phyloP scores from a whole-genome alignment of 2,888 invertebrate species.

The Tenodera sinensis region DNA sequence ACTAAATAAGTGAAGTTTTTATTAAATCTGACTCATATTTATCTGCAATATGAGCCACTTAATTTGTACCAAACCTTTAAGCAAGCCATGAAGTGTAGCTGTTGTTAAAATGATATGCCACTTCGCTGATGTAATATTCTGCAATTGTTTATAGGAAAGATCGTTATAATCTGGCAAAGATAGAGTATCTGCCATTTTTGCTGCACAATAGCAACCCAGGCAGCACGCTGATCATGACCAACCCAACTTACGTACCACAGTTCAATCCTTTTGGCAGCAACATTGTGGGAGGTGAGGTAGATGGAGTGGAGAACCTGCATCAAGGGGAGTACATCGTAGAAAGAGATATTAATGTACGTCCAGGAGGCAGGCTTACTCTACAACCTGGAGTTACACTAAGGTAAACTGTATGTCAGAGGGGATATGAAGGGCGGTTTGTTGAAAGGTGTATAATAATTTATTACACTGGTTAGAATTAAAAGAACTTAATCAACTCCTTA shows the following conservation, averaged over 20 bases:
- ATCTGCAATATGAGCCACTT: neutral
- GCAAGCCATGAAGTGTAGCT: no score
- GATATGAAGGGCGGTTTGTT: neutral
- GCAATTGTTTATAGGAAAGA: slow-evolving; percentile 60
- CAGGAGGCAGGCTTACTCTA: slow-evolving; percentile 86
- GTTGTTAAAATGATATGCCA: neutral
- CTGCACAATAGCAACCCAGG: slow-evolving; percentile 86
- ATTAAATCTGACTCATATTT: no score
- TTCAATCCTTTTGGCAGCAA: slow-evolving; percentile 66
- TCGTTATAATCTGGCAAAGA: slow-evolving; percentile 90
- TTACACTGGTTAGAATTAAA: neutral
- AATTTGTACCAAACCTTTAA: neutral
- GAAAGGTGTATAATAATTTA: neutral
- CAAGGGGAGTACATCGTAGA: slow-evolving; percentile 87
- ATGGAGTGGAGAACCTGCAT: slow-evolving; percentile 79
- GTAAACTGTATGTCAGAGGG: slow-evolving; percentile 27
- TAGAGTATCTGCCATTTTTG: slow-evolving; percentile 86
- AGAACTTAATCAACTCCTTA: no score
- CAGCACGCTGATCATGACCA: slow-evolving; percentile 74
- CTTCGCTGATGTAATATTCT: neutral
- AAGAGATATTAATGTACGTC: slow-evolving; percentile 89
- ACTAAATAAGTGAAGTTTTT: no score
- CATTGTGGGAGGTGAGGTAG: slow-evolving; percentile 86
- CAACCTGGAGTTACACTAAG: slow-evolving; percentile 81
- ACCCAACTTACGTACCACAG: slow-evolving; percentile 73